Evolutionary conservation across 2,888 invertebrate species (phyloP), one percentile per base, ranked within the genome.

Genomic region (Lepas anatifera): DNA sequence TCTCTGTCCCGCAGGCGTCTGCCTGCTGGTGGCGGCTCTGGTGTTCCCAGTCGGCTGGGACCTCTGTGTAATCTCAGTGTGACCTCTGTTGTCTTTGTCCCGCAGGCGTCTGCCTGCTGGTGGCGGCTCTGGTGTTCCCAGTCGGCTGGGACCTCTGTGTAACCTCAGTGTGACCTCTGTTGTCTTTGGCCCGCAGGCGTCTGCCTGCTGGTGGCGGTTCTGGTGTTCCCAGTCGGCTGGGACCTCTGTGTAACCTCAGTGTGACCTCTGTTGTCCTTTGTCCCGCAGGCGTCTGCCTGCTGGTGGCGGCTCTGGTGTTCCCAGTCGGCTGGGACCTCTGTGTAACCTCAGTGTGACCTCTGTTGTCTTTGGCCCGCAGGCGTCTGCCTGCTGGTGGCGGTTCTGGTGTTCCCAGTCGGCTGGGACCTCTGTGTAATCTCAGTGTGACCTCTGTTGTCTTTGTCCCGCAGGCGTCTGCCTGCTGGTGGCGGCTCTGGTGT

Each of bases 41-140:
- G 86, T 90, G 64, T 97, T 89, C 82, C 96, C 97, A 0, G 88
- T 90, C 10, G 95, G 92, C 1, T 97, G 95, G 94, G 88, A 90
- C 77, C 27, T 68, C 22, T 69, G 41, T 68, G 43, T 68, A 41
- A 68, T 39, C 52, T 70, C 58, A 27, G 64, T 32, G n/a, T n/a
- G n/a, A n/a, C n/a, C n/a, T n/a, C n/a, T n/a, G n/a, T 16, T 16
- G 48, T 18, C 48, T n/a, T n/a, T n/a, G n/a, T n/a, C n/a, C n/a
- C n/a, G n/a, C n/a, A n/a, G n/a, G n/a, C n/a, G n/a, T n/a, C n/a
- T n/a, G n/a, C n/a, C n/a, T n/a, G n/a, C n/a, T n/a, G n/a, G n/a
- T n/a, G n/a, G n/a, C n/a, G n/a, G n/a, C n/a, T n/a, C n/a, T n/a
- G n/a, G n/a, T n/a, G n/a, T n/a, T n/a, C n/a, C 18, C 48, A 18